Conservation (phyloP, 2,888 invertebrate species). For the Rhagonycha fulva region DNA sequence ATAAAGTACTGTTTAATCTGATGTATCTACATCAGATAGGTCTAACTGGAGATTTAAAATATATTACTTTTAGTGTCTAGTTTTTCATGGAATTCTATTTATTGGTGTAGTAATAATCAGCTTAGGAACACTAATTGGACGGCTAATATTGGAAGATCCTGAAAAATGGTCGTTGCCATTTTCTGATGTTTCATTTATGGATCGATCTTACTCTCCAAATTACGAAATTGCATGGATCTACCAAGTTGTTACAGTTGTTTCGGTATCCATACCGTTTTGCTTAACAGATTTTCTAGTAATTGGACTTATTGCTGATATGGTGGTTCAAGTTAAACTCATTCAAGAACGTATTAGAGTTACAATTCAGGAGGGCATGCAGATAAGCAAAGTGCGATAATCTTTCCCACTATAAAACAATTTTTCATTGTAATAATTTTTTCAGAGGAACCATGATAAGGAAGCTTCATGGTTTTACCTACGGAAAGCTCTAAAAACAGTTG, state of each 20-base stretch:
- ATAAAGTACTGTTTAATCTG: too few relatives aligned
- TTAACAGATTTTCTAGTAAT: not conserved
- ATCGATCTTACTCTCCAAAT: slow-evolving; percentile 12
- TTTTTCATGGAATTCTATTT: not conserved
- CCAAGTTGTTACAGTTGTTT: not conserved
- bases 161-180: slow-evolving; percentile 10
- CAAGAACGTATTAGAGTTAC: not conserved
- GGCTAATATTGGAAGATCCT: not conserved
- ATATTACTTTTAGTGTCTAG: not conserved
- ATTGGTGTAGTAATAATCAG: not conserved
- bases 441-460: not conserved
- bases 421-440: not conserved
- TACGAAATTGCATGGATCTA: slow-evolving; percentile 16
- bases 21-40: too few relatives aligned
- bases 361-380: not conserved
- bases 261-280: not conserved
- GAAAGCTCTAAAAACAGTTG: not conserved
- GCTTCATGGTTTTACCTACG: not conserved
- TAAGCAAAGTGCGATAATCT: not conserved
- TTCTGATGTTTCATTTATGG: slow-evolving; percentile 5
- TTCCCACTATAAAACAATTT: not conserved
- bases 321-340: not conserved
- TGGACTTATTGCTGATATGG: not conserved
- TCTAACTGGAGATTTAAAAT: not conserved
- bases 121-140: not conserved